Conservation (phyloP, 2,113 vertebrate species). For the Passerina amoena region DNA sequence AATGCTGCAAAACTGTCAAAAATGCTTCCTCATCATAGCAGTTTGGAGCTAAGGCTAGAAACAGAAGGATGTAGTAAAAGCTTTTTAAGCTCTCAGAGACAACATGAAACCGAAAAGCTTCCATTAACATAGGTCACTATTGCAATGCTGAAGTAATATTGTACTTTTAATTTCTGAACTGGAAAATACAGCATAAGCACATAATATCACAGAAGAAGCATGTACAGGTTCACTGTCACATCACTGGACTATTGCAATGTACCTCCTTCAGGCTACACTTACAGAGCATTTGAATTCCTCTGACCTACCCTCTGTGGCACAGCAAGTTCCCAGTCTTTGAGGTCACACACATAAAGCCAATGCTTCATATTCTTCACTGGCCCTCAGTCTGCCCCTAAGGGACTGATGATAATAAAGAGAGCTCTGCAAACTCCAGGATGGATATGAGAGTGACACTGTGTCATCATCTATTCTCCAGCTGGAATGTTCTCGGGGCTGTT, state of each 20-base stretch:
- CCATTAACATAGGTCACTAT: neutral
- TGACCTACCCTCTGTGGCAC: neutral
- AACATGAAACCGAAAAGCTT: neutral
- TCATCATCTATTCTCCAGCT: neutral
- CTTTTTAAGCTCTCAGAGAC: neutral
- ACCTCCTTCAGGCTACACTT: slow-evolving; percentile 25
- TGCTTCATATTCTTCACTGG: neutral
- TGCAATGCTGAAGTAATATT: neutral
- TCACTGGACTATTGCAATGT: neutral
- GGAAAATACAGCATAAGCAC: neutral
- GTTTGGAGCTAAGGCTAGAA: neutral
- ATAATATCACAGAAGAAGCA: neutral
- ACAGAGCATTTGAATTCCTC: neutral
- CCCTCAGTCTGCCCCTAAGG: slow-evolving; percentile 17
- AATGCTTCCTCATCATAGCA: neutral
- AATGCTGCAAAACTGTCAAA: neutral
- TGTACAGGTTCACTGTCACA: neutral
- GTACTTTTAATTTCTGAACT: neutral
- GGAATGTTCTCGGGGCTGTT: slow-evolving; percentile 52
- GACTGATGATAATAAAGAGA: neutral
- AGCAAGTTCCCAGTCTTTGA: neutral
- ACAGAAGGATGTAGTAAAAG: neutral
- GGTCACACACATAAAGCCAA: neutral
- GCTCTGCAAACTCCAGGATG: neutral
- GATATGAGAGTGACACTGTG: neutral